Evolutionary conservation across 2,888 invertebrate genomes (phyloP), one percentile per base, ranked within the genome.

Genomic region (Rhingia campestris): DNA sequence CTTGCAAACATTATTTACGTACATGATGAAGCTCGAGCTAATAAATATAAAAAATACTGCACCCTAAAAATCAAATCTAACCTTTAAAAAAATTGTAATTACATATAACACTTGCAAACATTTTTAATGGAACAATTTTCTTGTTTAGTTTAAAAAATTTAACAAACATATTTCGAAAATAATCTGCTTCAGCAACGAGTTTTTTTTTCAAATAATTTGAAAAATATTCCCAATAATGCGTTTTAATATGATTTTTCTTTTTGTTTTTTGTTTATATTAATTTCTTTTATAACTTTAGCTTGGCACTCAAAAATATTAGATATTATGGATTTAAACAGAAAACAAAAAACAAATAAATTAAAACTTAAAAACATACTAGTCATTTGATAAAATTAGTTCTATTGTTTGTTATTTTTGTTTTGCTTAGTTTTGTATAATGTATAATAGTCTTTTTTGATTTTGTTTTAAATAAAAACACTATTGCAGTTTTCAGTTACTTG

Each of bases 221-320:
- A 59, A 69, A 32, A 70, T 80, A 22, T 64, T 64, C 69, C 69
- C 77, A 64, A 77, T 74, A 79, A 39, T 49, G 49, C 58, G 22
- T 61, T 64, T 43, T 47, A 54, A 30, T 39, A 58, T 30, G 9
- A 53, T 30, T 58, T 43, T 54, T 54, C 67, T 7, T 67, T 58
- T 10, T 41, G 33, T 53, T 51, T 49, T 4, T 53, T 35, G 6
- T 73, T 66, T 59, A 12, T 41, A 53, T 47, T 51, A 54, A 35
- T 30, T 35, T 69, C 45, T 22, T 64, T 14, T 69, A 85, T 73
- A 77, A 86, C 72, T 75, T 84, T 90, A 90, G 90, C 90, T 90
- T 90, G 90, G 90, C 90, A 90, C 90, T 90, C 89, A 90, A 90
- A 90, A 80, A 80, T 75, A 80, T 84, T 79, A 61, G 6, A 5